Evolutionary conservation across 2,113 vertebrate species (phyloP), one percentile per base, ranked within the genome.

Genomic region (Chloropsis hardwickii): DNA sequence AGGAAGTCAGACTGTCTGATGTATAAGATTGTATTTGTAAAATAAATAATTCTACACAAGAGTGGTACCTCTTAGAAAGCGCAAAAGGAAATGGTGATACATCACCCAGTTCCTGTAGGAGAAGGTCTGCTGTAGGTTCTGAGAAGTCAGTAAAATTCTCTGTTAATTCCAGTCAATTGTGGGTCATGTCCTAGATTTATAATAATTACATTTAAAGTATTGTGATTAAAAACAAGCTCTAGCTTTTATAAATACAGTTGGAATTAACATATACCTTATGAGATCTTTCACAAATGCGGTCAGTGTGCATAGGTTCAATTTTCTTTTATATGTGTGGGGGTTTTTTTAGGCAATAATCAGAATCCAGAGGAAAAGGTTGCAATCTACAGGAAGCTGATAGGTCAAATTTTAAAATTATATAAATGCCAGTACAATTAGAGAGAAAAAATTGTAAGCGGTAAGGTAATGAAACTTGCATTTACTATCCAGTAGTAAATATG

Each of bases 381-480:
- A 95, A 78, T 94, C 84, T 91, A 31, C 74, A 80, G 51, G 73
- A 96, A 95, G 54, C 54, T 70, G 64, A 44, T 78, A 88, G 90
- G 90, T 96, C 72, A 80, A 39, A 92, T 86, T 93, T 94, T 71
- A 64, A 86, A 95, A 93, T 93, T 80, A 93, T 71, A 67, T 92
- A 92, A 95, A 94, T 23, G 61, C 47, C 79, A n/a, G 60, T 74
- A 56, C 81, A 96, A 94, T 91, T 93, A 92, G 64, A 40, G 65
- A 95, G 82, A 86, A 93, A 93, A 87, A 81, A 81, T 45, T 90
- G n/a, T 86, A 92, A 96, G 71, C 1, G 0, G 76, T 86, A 90
- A 95, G 91, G 92, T 95, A 94, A 91, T 89, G 92, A 93, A 97
- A 95, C 82, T 96, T 94, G 82, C 90, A 94, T 96, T 97, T 94